Evolutionary conservation across 2,113 vertebrate species (phyloP).

Genomic region (Eurypyga helias): DNA sequence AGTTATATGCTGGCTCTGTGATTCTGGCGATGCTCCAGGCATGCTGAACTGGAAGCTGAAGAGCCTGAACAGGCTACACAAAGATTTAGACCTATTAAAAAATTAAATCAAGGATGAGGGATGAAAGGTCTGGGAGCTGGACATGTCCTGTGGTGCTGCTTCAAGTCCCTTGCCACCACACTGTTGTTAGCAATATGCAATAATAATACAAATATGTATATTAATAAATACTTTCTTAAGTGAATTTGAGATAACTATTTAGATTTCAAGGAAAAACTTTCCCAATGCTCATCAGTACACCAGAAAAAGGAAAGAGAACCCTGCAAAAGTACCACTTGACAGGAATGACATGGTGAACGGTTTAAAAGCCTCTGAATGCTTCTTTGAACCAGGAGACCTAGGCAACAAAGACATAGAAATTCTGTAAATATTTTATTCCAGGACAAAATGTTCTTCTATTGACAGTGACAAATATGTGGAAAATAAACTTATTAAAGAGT

Average conservation of each 20-base stretch:
- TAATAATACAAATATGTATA: not conserved
- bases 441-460: not conserved
- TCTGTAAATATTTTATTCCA: not conserved
- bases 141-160: not conserved
- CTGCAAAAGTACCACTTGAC: not conserved
- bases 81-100: not conserved
- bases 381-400: not conserved
- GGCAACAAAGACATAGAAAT: not conserved
- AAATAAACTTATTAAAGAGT: conserved; percentile 29
- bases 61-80: not conserved
- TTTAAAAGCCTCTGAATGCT: not conserved
- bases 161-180: not conserved
- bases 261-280: not conserved
- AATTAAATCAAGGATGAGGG: not conserved
- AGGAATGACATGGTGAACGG: not conserved
- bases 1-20: not conserved
- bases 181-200: not conserved
- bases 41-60: not conserved
- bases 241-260: not conserved
- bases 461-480: not conserved
- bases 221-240: not conserved
- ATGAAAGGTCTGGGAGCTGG: not conserved
- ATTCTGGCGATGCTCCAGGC: not conserved
- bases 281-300: not conserved
- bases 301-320: not conserved